Evolutionary conservation across 1,140 invertebrate species (phyloP).

Genomic region (Heliconius nattereri): DNA sequence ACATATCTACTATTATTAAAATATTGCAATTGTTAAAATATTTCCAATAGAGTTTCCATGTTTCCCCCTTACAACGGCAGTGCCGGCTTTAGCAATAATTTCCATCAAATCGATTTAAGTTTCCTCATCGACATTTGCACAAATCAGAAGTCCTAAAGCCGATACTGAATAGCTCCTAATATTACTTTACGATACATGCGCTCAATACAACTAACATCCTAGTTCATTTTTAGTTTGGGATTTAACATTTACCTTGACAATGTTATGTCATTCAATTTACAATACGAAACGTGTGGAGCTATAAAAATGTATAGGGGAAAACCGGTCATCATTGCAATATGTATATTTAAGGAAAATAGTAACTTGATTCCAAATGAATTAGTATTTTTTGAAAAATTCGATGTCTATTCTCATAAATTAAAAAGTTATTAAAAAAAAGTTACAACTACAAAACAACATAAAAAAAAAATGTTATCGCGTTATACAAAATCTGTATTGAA

Average conservation of each 20-base stretch:
- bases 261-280: neutral
- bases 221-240: neutral
- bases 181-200: neutral
- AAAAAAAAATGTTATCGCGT: conserved; percentile 15
- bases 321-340: neutral
- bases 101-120: neutral
- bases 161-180: neutral
- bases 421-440: neutral
- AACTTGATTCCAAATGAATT: neutral
- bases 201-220: neutral
- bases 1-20: no score
- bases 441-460: conserved; percentile 18
- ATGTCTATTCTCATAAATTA: neutral
- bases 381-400: neutral
- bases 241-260: neutral
- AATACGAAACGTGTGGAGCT: neutral
- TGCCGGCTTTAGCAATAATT: neutral
- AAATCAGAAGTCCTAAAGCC: neutral
- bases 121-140: neutral
- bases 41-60: no score
- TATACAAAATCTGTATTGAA: conserved; percentile 33
- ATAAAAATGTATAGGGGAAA: neutral
- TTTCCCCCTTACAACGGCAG: no score
- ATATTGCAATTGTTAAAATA: no score
- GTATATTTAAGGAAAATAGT: neutral